phyloP scores from a whole-genome alignment of 2,797 vertebrate species.

The Kryptolebias ocellatus region DNA sequence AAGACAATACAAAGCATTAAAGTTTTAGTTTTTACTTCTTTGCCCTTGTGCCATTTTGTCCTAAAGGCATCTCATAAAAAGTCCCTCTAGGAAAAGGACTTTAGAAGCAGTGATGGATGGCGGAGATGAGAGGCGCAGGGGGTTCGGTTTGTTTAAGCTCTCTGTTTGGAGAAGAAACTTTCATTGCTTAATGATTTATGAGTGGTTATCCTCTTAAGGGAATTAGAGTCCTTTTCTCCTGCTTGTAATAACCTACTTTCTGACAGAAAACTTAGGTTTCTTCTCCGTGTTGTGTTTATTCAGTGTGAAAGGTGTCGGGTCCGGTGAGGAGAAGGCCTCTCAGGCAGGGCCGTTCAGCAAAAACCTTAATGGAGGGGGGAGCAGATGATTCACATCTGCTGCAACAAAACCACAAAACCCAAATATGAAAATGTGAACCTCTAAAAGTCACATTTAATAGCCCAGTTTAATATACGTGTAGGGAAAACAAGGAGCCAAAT shows the following conservation, averaged over 20 bases:
- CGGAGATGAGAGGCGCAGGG: constrained; percentile 37
- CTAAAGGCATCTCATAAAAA: constrained; percentile 70
- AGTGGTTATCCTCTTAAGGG: constrained; percentile 62
- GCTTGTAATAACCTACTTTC: constrained; percentile 62
- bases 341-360: constrained; percentile 34
- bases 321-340: constrained; percentile 49
- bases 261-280: constrained; percentile 65
- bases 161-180: constrained; percentile 77
- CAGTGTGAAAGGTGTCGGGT: constrained; percentile 75
- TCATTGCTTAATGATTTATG: constrained; percentile 81
- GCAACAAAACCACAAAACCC: constrained; percentile 34
- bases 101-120: constrained; percentile 34
- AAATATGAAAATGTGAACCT: constrained; percentile 54
- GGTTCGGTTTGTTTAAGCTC: constrained; percentile 78
- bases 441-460: constrained; percentile 9
- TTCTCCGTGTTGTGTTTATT: constrained; percentile 69
- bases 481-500: constrained; percentile 9
- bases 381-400: constrained; percentile 56
- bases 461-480: constrained; percentile 8
- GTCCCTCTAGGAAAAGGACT: constrained; percentile 61
- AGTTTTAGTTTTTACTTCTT: constrained; percentile 55
- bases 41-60: constrained; percentile 37
- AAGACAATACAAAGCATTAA: constrained; percentile 40
- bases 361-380: constrained; percentile 6
- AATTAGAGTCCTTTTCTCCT: constrained; percentile 67